phyloP scores from a whole-genome alignment of 1,140 invertebrate species.

The Pseudomyrmex concolor region DNA sequence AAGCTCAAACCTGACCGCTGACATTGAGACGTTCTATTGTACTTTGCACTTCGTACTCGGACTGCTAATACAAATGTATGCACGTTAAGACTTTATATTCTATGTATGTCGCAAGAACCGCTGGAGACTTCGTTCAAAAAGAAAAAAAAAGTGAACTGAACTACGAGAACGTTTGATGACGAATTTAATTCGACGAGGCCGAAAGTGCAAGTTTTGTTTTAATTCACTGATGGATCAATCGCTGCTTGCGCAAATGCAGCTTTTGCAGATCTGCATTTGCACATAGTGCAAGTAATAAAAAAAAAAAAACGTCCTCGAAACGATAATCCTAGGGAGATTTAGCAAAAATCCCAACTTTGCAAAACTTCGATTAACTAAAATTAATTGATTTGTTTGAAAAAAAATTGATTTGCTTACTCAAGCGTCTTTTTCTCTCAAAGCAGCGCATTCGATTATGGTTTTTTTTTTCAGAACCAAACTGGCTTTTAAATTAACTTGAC shows the following conservation, averaged over 20 bases:
- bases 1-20: constrained; percentile 65
- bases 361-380: no score
- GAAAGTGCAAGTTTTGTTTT: no score
- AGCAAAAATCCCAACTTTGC: no score
- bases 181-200: neutral
- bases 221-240: no score
- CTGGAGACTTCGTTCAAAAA: neutral
- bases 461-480: constrained; percentile 20
- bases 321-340: no score
- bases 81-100: constrained; percentile 36
- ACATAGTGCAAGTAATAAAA: no score
- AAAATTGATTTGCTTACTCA: neutral
- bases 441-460: neutral
- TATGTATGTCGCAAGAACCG: constrained; percentile 1
- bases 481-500: constrained; percentile 6
- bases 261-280: no score
- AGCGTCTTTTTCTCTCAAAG: neutral
- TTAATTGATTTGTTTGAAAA: no score
- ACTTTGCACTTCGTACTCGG: constrained; percentile 71
- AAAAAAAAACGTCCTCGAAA: no score
- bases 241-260: no score
- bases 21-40: constrained; percentile 52
- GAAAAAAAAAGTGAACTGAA: constrained; percentile 1
- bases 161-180: neutral
- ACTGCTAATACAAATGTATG: constrained; percentile 72